Percentiles rank a stretch among this genome's conserved stretches.
Evolutionary conservation across 2,888 invertebrate genomes (phyloP).

Genomic region (Chrysolina americana): DNA sequence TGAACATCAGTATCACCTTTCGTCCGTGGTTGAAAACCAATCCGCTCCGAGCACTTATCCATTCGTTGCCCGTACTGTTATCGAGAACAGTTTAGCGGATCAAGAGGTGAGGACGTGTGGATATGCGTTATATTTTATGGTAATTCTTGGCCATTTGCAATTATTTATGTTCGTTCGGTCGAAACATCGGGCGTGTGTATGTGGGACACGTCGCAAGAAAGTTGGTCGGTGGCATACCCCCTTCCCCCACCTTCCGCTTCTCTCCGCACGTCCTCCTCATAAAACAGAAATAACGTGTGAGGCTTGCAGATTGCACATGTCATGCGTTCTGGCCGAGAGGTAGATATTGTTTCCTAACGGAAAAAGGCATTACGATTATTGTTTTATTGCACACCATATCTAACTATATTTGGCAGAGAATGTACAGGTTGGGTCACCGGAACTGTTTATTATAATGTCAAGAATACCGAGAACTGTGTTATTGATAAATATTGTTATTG

Average conservation of each 20-base stretch:
- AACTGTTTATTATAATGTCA: too few relatives aligned
- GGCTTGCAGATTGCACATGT: conserved; percentile 28
- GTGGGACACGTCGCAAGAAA: conserved; percentile 35
- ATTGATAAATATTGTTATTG: too few relatives aligned
- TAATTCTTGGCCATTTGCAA: conserved; percentile 30
- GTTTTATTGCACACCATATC: not conserved
- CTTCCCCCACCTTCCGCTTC: not conserved
- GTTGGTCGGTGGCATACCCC: conserved; percentile 16
- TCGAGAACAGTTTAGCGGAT: conserved; percentile 7
- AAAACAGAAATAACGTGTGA: conserved; percentile 31
- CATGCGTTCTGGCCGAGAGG: not conserved
- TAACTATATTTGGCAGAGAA: not conserved
- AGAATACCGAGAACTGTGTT: too few relatives aligned
- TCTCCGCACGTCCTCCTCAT: not conserved
- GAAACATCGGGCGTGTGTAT: conserved; percentile 26
- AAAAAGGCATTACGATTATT: not conserved
- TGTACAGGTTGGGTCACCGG: too few relatives aligned
- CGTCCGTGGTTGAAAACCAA: too few relatives aligned
- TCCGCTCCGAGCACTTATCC: not conserved
- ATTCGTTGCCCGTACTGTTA: not conserved
- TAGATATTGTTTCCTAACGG: not conserved
- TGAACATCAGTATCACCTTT: too few relatives aligned
- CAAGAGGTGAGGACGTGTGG: conserved; percentile 31
- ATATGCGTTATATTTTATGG: conserved; percentile 31
- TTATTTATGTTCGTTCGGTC: conserved; percentile 31